Evolutionary conservation across 2,113 vertebrate species (phyloP).

Genomic region (Acinonyx jubatus): DNA sequence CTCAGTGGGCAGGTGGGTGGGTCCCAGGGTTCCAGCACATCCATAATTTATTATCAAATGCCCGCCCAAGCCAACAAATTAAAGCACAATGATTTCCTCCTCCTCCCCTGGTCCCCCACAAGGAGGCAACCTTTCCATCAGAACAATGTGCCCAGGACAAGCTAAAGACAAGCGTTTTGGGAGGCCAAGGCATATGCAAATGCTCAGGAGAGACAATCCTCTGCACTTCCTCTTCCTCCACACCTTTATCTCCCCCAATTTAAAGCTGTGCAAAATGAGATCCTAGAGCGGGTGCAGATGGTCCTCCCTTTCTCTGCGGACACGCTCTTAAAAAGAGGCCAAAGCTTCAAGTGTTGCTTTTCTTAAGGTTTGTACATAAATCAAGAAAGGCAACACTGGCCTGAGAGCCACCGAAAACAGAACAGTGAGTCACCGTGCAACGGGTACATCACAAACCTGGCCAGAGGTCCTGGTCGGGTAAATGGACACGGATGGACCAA

Average conservation of each 20-base stretch:
- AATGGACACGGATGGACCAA: neutral
- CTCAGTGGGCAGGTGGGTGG: conserved; percentile 3
- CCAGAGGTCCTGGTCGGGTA: neutral
- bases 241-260: neutral
- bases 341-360: neutral
- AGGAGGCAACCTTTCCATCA: conserved; percentile 60
- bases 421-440: conserved; percentile 1
- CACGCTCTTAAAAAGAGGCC: neutral
- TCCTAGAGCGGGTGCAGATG: neutral
- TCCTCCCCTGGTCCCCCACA: conserved; percentile 7
- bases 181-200: neutral
- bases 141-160: conserved; percentile 51
- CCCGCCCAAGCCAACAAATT: conserved; percentile 50
- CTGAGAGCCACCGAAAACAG: conserved; percentile 17
- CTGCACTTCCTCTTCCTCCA: neutral
- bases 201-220: neutral
- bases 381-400: neutral
- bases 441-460: neutral
- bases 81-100: conserved; percentile 44
- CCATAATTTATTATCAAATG: conserved; percentile 64
- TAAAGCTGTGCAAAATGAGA: neutral
- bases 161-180: neutral
- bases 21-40: neutral
- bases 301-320: neutral
- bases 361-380: neutral